Conservation (phyloP, 2,888 invertebrate genomes). For the Ophion ellenae region DNA sequence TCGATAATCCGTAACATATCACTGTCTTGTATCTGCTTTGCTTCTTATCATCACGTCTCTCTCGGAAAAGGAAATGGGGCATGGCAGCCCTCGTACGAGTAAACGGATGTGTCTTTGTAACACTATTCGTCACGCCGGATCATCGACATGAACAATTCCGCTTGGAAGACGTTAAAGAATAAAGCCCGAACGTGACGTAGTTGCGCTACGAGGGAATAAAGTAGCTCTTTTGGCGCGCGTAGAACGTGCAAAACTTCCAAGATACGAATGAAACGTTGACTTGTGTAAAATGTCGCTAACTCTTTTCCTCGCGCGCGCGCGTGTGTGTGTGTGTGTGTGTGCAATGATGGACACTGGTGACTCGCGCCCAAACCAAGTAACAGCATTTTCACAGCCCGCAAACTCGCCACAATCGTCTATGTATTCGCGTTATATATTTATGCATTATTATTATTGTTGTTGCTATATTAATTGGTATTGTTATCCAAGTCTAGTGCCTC, state of each 20-base stretch:
- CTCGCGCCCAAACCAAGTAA: constrained; percentile 55
- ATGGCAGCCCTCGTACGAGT: constrained; percentile 14
- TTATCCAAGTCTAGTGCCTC: constrained; percentile 48
- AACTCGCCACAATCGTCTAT: constrained; percentile 58
- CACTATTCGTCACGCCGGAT: constrained; percentile 7
- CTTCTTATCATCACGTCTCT: constrained; percentile 30
- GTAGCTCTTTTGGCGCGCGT: not conserved
- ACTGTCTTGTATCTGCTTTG: constrained; percentile 71
- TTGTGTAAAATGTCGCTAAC: not conserved
- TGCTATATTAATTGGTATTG: constrained; percentile 25
- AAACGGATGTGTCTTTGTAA: not conserved
- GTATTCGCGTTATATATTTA: constrained; percentile 1
- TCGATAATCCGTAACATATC: constrained; percentile 68
- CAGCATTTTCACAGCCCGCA: constrained; percentile 70
- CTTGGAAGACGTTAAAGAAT: constrained; percentile 47
- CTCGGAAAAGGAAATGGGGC: constrained; percentile 47
- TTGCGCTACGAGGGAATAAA: not conserved
- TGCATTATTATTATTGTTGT: constrained; percentile 11
- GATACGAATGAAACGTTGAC: not conserved
- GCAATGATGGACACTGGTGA: not conserved
- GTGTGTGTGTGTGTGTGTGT: not conserved
- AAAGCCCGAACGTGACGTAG: not conserved
- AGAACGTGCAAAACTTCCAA: not conserved
- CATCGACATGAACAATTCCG: not conserved
- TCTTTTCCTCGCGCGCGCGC: not conserved